Evolutionary conservation across 2,113 vertebrate species (phyloP).

Genomic region (Scartelaos histophorus): DNA sequence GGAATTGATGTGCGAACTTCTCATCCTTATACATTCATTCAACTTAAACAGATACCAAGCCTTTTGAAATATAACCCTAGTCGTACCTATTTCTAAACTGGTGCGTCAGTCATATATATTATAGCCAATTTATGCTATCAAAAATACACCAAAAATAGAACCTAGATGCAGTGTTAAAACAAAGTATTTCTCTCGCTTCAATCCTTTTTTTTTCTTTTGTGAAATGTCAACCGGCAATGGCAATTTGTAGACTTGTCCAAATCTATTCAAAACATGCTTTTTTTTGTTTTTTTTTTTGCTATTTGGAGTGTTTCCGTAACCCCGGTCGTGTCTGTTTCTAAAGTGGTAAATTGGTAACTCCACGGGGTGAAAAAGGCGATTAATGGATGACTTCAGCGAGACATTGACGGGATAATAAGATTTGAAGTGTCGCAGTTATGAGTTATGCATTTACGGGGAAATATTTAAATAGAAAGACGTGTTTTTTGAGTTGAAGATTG

Average conservation of each 20-base stretch:
- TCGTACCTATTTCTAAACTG: background rate
- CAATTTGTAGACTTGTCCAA: no score
- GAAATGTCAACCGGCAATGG: no score
- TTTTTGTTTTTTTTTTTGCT: background rate
- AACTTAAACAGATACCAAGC: no score
- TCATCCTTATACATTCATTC: no score
- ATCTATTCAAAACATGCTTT: no score
- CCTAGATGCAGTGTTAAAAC: no score
- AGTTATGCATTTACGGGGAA: background rate
- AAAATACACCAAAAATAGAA: background rate
- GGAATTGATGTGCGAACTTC: no score
- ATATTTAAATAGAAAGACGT: background rate
- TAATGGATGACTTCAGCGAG: background rate
- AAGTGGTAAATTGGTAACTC: background rate
- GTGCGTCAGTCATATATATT: background rate
- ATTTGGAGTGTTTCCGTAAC: background rate
- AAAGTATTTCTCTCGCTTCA: no score
- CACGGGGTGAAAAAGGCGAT: background rate
- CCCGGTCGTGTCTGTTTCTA: background rate
- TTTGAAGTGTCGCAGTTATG: background rate
- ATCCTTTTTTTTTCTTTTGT: no score
- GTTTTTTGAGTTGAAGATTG: slow-evolving; percentile 23
- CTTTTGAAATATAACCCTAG: no score
- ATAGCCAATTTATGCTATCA: background rate
- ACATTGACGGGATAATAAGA: background rate